phyloP scores from a whole-genome alignment of 2,797 vertebrate species.

The Rhyacichthys aspro region DNA sequence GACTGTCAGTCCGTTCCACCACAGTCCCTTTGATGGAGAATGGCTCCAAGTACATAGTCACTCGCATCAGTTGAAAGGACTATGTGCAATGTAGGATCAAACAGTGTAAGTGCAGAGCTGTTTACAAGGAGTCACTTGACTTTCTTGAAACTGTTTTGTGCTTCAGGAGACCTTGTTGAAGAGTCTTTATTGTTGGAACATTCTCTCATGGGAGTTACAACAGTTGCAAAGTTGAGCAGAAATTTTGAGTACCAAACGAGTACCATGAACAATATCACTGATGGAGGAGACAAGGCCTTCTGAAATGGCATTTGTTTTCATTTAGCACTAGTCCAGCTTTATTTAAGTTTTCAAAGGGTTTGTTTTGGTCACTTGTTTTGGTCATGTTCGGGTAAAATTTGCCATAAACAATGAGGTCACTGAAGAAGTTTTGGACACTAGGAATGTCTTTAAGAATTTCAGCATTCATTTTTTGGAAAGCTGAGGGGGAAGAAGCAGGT shows the following conservation, averaged over 20 bases:
- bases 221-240: conserved; percentile 21
- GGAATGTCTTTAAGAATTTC: too few relatives aligned
- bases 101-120: conserved; percentile 4
- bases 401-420: too few relatives aligned
- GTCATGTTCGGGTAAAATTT: too few relatives aligned
- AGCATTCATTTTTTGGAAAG: too few relatives aligned
- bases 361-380: too few relatives aligned
- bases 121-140: conserved; percentile 7
- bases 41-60: neutral
- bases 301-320: conserved; percentile 19
- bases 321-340: conserved; percentile 15
- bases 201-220: conserved; percentile 9
- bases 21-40: too few relatives aligned
- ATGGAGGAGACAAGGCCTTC: neutral
- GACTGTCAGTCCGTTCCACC: too few relatives aligned
- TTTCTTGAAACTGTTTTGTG: conserved; percentile 13
- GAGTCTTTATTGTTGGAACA: conserved; percentile 2
- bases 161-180: conserved; percentile 8
- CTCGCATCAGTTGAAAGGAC: conserved; percentile 9
- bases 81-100: neutral
- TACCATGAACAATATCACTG: conserved; percentile 18
- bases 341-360: neutral
- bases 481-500: too few relatives aligned
- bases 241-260: conserved; percentile 32
- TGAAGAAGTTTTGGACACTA: too few relatives aligned